Base-by-base conservation (phyloP, 1,140 invertebrate genomes). In the Plutomurus gul region DNA sequence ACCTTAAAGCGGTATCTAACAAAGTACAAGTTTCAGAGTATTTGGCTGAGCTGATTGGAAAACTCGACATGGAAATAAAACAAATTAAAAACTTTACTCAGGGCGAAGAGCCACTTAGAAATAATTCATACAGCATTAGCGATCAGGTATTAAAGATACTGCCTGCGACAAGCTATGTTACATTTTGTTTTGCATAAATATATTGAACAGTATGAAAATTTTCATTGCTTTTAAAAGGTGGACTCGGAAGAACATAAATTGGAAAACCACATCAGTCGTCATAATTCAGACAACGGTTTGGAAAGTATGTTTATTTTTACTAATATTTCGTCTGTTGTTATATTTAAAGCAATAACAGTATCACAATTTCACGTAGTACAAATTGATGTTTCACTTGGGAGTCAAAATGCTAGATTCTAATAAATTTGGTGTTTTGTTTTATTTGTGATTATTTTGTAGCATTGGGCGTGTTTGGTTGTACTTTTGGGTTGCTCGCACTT, bases 1-100 rank as follows among this genome's bases (percentile, higher is more conserved):
- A 83, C 49, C 60, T 83, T 72, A 83, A 83, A 72, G 77, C 75
- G 40, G 80, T 83, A 11, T 83, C 82, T 39, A 83, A 83, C 33
- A 83, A 83, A 77, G 43, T 74, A 25, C 79, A 79, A 77, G 75
- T 78, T 13, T 79, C 79, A 11, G 82, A 83, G 18, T 83, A 81
- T 60, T 60, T 83, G 37, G 46, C 56, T 27, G 80, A 83, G 27
- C 73, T 83, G 13, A 81, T 83, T 25, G 60, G 74, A 16, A 83
- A 83, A 46, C 18, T 83, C 18, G 82, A 83, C 56, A 51, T 79
- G 11, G 82, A 83, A 75, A 77, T 83, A 36, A 46, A 70, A 25
- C 79, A 83, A 76, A 78, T 83, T 39, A 78, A 78, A 39, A 83
- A 81, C 46, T 83, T 77, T 78, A 60, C 79, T 30, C 79, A 80